A percentile compares a stretch with the other conserved stretches of the same genome.
Evolutionary conservation across 2,797 vertebrate species (phyloP).

Genomic region (Sebastes iracundus): DNA sequence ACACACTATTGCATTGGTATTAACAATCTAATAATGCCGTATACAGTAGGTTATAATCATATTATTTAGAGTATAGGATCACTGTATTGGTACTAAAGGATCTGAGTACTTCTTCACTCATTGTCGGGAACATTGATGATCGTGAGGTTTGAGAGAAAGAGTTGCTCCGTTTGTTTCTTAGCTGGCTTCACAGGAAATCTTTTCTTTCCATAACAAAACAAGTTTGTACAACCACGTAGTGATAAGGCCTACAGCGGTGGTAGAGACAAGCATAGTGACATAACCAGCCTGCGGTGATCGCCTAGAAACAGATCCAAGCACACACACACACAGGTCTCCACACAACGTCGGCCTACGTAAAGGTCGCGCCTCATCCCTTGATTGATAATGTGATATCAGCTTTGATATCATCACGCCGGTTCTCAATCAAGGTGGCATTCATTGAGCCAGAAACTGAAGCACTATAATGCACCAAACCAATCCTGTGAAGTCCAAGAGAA

Average conservation of each 20-base stretch:
- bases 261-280: slow-evolving; percentile 31
- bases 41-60: not conserved
- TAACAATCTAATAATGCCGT: not conserved
- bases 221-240: slow-evolving; percentile 49
- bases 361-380: slow-evolving; percentile 24
- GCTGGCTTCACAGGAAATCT: not conserved
- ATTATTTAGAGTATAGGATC: not conserved
- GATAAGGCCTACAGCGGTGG: slow-evolving; percentile 21
- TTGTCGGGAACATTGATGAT: not conserved
- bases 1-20: not conserved
- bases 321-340: slow-evolving; percentile 30
- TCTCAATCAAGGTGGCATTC: slow-evolving; percentile 4
- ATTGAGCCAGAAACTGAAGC: not conserved
- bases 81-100: not conserved
- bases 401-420: slow-evolving; percentile 12
- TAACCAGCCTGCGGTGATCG: slow-evolving; percentile 10
- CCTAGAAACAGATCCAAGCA: slow-evolving; percentile 39
- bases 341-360: slow-evolving; percentile 9
- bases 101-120: not conserved
- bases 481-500: not conserved
- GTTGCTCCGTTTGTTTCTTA: not conserved
- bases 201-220: slow-evolving; percentile 17
- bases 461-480: not conserved
- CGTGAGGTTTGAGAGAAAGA: not conserved
- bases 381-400: slow-evolving; percentile 32